Evolutionary conservation across 1,140 invertebrate genomes (phyloP), one percentile per base, ranked within the genome.

Genomic region (Monochamus saltuarius): DNA sequence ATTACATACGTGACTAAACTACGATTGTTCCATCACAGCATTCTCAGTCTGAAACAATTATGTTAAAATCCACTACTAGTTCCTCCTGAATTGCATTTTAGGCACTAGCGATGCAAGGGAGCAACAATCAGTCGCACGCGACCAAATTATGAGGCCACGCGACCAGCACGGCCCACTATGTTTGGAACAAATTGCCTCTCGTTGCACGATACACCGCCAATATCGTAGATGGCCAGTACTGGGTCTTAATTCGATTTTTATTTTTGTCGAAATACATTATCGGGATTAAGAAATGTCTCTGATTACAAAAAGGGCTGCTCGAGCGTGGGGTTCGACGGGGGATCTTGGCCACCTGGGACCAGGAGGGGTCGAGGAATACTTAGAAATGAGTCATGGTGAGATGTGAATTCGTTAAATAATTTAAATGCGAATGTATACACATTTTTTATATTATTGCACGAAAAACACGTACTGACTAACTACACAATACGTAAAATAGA

Each of bases 61-160:
- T 29, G 2, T 29, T 29, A 29, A 29, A 29, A 29, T 29, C 22
- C 6, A 3, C 22, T 29, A 29, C 2, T 29, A 29, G 22, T 29
- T 29, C 22, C 6, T 29, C 22, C 22, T 29, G 22, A 29, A 29
- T 29, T 2, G 2, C 22, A 29, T 29, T 29, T 29, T 29, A 29
- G 22, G 6, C 22, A 29, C 22, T 29, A 39, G 46, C 13, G 11
- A 52, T 29, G 22, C 22, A 29, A 29, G 22, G 22, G 22, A 6
- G 22, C 22, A 60, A 50, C 53, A 67, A 67, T 64, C 65, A 65
- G 64, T 64, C 64, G 65, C 65, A 67, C 65, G 65, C 65, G 65
- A 67, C 65, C 62, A 50, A 59, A 62, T 61, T 64, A 67, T 67
- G 36, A 54, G 7, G 64, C 37, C 66, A 68, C 66, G 66, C 65